Evolutionary conservation across 2,888 invertebrate species (phyloP).

Genomic region (Trimorus sp.): DNA sequence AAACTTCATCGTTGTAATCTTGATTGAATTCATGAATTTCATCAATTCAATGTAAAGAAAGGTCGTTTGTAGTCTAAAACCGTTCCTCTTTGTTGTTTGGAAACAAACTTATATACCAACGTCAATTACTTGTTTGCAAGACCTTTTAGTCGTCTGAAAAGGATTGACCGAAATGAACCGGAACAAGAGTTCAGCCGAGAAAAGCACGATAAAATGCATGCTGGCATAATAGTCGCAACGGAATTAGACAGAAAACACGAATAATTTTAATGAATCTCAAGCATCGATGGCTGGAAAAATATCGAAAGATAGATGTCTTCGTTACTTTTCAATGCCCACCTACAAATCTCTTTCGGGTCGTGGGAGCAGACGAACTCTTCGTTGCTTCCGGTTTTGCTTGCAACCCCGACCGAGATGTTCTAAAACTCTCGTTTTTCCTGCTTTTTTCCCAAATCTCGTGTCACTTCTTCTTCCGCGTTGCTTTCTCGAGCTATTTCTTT

Average conservation of each 20-base stretch:
- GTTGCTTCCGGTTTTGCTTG: conserved; percentile 60
- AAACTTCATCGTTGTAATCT: too few relatives aligned
- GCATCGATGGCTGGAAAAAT: conserved; percentile 29
- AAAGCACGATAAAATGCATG: background rate
- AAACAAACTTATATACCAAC: background rate
- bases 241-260: conserved; percentile 4
- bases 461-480: conserved; percentile 53
- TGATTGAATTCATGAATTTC: background rate
- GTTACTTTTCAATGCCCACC: conserved; percentile 55
- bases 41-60: too few relatives aligned
- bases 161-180: background rate
- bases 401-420: conserved; percentile 54
- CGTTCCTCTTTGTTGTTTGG: background rate
- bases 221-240: conserved; percentile 3
- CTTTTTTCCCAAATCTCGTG: conserved; percentile 49
- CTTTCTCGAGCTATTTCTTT: conserved; percentile 57
- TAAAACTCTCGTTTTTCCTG: conserved; percentile 53
- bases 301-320: conserved; percentile 45
- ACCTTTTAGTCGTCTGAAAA: background rate
- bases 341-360: conserved; percentile 62
- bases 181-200: background rate
- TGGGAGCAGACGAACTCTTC: conserved; percentile 63
- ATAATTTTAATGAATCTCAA: conserved; percentile 39
- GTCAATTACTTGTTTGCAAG: conserved; percentile 1
- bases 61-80: background rate